These are phyloP conservation scores for Drosophila ironensis DNA, from an alignment of 1,140 invertebrate genomes.

Conservation along the genomic window DNA sequence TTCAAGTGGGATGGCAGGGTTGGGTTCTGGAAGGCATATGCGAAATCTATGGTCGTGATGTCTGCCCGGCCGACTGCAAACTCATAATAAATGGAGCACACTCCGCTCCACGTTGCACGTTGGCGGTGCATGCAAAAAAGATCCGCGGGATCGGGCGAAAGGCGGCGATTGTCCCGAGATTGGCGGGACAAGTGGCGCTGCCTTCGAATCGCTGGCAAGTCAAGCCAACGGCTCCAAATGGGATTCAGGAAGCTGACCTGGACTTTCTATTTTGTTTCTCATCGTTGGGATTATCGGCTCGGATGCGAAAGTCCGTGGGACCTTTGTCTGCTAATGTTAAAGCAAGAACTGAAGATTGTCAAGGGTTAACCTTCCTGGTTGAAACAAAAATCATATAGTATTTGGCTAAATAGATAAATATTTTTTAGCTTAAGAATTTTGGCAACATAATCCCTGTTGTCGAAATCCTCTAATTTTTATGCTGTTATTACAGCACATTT, in stretches of 20 bases:
- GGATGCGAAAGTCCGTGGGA: conserved; percentile 9
- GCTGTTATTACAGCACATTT: no score
- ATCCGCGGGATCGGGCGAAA: conserved; percentile 46
- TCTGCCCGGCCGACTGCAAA: conserved; percentile 27
- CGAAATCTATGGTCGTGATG: conserved; percentile 66
- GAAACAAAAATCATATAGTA: no score
- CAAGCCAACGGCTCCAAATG: conserved; percentile 22
- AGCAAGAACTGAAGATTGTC: neutral
- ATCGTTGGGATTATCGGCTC: neutral
- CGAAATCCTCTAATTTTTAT: no score
- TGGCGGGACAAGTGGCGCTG: conserved; percentile 60
- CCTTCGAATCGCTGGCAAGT: conserved; percentile 21
- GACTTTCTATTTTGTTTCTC: conserved; percentile 2
- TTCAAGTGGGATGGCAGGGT: conserved; percentile 7
- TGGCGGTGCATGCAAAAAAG: conserved; percentile 55
- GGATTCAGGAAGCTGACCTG: conserved; percentile 31
- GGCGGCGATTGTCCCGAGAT: conserved; percentile 33
- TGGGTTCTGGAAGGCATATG: conserved; percentile 41
- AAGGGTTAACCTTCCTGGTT: no score
- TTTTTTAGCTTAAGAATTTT: no score
- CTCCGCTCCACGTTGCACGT: conserved; percentile 5
- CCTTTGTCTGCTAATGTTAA: no score
- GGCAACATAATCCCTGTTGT: no score
- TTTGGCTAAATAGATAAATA: no score
- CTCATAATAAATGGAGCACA: conserved; percentile 75